Evolutionary conservation across 2,888 invertebrate species (phyloP).

Genomic region (Ernsta delagoae): DNA sequence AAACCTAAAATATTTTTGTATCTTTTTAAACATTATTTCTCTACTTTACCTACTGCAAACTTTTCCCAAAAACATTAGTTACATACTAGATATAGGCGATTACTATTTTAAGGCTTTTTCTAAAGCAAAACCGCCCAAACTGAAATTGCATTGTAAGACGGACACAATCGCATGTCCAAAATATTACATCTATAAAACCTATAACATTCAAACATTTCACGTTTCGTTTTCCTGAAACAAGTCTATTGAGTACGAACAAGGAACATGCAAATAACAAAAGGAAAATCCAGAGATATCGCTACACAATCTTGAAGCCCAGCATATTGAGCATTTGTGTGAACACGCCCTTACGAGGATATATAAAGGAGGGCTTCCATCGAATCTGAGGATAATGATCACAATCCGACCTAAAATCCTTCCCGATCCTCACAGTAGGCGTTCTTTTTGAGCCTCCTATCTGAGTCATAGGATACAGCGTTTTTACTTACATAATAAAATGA

Average conservation of each 20-base stretch:
- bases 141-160: too few species aligned
- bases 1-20: too few species aligned
- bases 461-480: conserved; percentile 29
- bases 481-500: too few species aligned
- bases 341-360: conserved; percentile 61
- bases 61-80: too few species aligned
- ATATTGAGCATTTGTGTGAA: conserved; percentile 60
- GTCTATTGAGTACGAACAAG: conserved; percentile 14
- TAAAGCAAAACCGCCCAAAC: too few species aligned
- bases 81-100: too few species aligned
- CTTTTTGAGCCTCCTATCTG: conserved; percentile 39
- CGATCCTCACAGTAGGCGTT: conserved; percentile 52
- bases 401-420: conserved; percentile 58
- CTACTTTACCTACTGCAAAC: too few species aligned
- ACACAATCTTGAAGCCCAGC: conserved; percentile 50
- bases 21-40: too few species aligned
- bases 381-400: conserved; percentile 68
- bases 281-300: conserved; percentile 53
- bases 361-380: conserved; percentile 62
- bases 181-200: too few species aligned
- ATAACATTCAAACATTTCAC: background rate
- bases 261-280: conserved; percentile 54
- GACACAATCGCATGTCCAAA: background rate
- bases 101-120: too few species aligned
- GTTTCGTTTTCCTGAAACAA: conserved; percentile 15